These are phyloP conservation scores for Crepidodera aurea DNA, from an alignment of 2,888 invertebrate genomes.

Conservation along the genomic window DNA sequence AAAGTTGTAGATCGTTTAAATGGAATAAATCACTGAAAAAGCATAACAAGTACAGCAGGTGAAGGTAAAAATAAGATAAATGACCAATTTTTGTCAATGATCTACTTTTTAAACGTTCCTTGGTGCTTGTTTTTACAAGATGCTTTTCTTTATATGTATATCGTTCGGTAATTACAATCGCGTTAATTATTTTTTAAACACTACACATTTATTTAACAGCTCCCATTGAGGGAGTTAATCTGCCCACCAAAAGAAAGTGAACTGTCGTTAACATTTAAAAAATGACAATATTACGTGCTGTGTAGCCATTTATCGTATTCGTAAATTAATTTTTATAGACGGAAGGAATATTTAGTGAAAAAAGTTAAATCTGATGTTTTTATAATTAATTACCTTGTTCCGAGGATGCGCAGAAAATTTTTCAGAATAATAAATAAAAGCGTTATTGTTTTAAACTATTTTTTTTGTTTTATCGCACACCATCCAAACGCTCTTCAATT, in stretches of 20 bases:
- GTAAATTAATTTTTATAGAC: too few species aligned
- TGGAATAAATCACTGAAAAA: slow-evolving; percentile 18
- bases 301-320: too few species aligned
- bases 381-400: too few species aligned
- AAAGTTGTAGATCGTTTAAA: background rate
- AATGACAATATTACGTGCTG: too few species aligned
- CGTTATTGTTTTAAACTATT: too few species aligned
- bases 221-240: background rate
- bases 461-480: too few species aligned
- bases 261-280: too few species aligned
- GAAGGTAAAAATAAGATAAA: slow-evolving; percentile 2
- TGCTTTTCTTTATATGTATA: background rate
- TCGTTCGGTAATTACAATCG: background rate
- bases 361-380: too few species aligned
- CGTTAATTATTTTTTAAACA: background rate
- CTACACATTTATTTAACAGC: background rate
- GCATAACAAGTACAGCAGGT: slow-evolving; percentile 7
- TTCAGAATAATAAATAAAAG: too few species aligned
- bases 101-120: slow-evolving; percentile 2
- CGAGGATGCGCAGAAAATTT: too few species aligned
- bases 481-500: too few species aligned
- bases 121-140: background rate
- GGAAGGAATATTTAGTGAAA: too few species aligned
- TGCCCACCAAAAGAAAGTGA: background rate
- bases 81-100: background rate